These are phyloP conservation scores for Atractosteus spatula DNA, from an alignment of 2,113 vertebrate genomes.

Conservation along the genomic window DNA sequence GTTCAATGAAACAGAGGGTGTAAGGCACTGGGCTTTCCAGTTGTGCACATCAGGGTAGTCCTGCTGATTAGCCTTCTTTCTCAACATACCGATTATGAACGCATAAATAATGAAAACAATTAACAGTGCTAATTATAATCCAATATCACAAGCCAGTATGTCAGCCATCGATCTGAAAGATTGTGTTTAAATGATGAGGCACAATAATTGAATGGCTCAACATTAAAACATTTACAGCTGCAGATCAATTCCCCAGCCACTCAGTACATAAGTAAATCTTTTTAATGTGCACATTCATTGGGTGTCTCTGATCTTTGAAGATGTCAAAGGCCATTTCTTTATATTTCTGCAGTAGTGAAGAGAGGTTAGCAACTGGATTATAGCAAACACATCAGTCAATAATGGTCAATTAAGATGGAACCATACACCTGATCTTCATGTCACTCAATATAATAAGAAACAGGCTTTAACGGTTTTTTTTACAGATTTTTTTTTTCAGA, in stretches of 20 bases:
- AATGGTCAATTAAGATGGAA: neutral
- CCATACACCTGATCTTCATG: no score
- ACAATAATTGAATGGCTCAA: conserved; percentile 45
- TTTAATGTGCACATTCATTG: no score
- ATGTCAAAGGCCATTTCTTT: no score
- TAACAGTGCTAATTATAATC: conserved; percentile 63
- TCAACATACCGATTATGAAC: conserved; percentile 12
- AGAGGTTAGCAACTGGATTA: no score
- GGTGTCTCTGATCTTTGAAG: no score
- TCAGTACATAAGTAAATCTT: conserved; percentile 49
- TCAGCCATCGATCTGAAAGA: conserved; percentile 56
- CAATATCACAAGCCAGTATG: conserved; percentile 53
- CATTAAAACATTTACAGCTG: conserved; percentile 28
- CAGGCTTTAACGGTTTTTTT: no score
- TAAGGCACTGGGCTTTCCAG: neutral
- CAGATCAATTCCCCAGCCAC: conserved; percentile 36
- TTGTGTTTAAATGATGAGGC: conserved; percentile 30
- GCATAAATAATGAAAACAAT: conserved; percentile 57
- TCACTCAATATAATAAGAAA: no score
- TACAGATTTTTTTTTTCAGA: no score
- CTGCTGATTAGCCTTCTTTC: conserved; percentile 21
- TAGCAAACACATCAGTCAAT: no score
- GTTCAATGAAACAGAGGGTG: neutral
- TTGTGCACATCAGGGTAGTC: neutral
- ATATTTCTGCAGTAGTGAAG: no score